Conservation (phyloP, 2,113 vertebrate species). For the Saguinus midas region DNA sequence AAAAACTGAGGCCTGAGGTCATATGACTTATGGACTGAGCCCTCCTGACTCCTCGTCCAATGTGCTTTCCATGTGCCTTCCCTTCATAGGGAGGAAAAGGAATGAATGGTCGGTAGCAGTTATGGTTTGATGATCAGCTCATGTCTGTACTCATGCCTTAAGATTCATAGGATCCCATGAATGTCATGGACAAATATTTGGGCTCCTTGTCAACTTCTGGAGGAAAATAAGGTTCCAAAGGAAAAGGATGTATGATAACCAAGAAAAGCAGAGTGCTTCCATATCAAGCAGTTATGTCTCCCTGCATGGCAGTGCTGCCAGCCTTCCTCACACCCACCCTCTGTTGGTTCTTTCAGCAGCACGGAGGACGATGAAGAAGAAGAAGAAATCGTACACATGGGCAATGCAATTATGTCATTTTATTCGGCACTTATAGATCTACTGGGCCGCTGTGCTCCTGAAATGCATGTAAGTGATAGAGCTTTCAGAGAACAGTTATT, state of each 20-base stretch:
- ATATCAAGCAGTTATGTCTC: fast-evolving
- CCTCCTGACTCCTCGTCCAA: background rate
- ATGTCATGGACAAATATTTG: background rate
- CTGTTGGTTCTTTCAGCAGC: conserved; percentile 78
- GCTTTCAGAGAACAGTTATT: background rate
- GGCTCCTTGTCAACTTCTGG: background rate
- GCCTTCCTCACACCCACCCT: background rate
- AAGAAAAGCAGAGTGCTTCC: background rate
- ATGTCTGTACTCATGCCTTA: background rate
- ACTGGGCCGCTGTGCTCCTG: conserved; percentile 97
- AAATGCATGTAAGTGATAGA: conserved; percentile 93
- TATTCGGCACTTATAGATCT: conserved; percentile 99
- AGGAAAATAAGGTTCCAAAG: background rate
- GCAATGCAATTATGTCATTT: conserved; percentile 99
- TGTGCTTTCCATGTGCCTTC: background rate
- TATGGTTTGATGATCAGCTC: background rate
- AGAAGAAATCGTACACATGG: conserved; percentile 97
- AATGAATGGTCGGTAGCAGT: background rate
- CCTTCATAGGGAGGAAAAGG: background rate
- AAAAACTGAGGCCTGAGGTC: background rate
- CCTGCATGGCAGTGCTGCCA: background rate
- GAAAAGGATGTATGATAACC: background rate
- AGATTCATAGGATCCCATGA: background rate
- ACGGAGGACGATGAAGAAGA: conserved; percentile 88
- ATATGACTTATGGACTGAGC: background rate